Evolutionary conservation across 2,113 vertebrate species (phyloP), one percentile per base, ranked within the genome.

Genomic region (Antechinus stuartii): DNA sequence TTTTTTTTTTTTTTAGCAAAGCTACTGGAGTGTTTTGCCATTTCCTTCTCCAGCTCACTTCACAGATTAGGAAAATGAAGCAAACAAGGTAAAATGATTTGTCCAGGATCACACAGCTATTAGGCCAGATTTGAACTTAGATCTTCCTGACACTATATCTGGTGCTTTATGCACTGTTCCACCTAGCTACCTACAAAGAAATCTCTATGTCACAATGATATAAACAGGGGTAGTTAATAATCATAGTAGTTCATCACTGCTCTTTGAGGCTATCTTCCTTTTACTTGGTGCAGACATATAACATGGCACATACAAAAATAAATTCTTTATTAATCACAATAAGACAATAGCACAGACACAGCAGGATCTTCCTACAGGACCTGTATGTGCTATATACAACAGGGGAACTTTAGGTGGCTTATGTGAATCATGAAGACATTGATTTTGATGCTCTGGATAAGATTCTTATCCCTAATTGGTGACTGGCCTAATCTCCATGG

Each of bases 401-500:
- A 94, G 94, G 92, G 68, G 95, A 95, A 35, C 96, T 91, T 95
- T 8, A 89, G 89, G 92, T 47, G 47, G 94, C 96, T 97, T 25
- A 0, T 24, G 1, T 22, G 91, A 97, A 92, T 96, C 96, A 11
- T 27, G 47, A 47, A 47, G 0, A 0, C 0, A 23, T 94, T 0
- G 0, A 54, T 25, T 93, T 47, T 92, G 95, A 97, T 89, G 96
- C 96, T 93, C 68, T 50, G 35, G 47, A 53, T 0, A 92, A 94
- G 93, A 92, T 52, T 50, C 54, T 55, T 76, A 90, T 57, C 30
- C 54, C 0, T 42, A 90, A 53, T 23, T 61, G 90, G 91, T 91
- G 96, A 93, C 96, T 55, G 93, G 97, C 95, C 94, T 96, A 92
- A 97, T 98, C 98, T 98, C 98, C 98, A 99, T 96, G 95, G 98